Evolutionary conservation across 2,113 vertebrate genomes (phyloP).

Genomic region (Sphaerodactylus townsendi): DNA sequence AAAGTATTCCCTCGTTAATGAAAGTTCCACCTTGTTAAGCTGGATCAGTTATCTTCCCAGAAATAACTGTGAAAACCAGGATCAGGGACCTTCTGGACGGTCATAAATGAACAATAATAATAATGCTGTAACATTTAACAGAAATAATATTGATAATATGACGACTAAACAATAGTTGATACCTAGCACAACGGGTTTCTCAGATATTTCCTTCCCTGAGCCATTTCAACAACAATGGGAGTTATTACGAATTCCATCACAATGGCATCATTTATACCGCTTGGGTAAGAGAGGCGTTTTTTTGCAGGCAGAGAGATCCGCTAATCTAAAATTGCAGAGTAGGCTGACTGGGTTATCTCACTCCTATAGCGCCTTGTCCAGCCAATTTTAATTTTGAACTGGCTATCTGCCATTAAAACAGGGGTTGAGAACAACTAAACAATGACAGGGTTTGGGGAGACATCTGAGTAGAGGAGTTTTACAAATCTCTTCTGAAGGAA

Average conservation of each 20-base stretch:
- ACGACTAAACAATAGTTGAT: neutral
- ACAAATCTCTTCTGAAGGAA: neutral
- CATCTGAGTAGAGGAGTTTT: neutral
- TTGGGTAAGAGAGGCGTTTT: constrained; percentile 28
- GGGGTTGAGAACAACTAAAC: no score
- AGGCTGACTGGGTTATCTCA: constrained; percentile 25
- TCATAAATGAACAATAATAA: constrained; percentile 26
- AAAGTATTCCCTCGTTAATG: constrained; percentile 42
- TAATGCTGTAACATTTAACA: constrained; percentile 14
- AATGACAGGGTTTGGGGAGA: neutral
- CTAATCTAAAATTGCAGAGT: constrained; percentile 35
- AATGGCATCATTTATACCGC: constrained; percentile 46
- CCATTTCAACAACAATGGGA: constrained; percentile 35
- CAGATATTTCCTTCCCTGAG: constrained; percentile 1
- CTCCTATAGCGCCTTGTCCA: neutral
- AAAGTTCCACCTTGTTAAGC: constrained; percentile 54
- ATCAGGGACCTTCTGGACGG: neutral
- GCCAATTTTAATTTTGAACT: constrained; percentile 53
- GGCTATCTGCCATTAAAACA: neutral
- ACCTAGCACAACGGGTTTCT: constrained; percentile 14
- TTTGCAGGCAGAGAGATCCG: constrained; percentile 16
- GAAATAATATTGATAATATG: neutral
- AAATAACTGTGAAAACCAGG: constrained; percentile 19
- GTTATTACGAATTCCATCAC: constrained; percentile 47
- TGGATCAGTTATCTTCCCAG: constrained; percentile 21